Evolutionary conservation across 2,888 invertebrate genomes (phyloP), one percentile per base, ranked within the genome.

Genomic region (Zootermopsis nevadensis): DNA sequence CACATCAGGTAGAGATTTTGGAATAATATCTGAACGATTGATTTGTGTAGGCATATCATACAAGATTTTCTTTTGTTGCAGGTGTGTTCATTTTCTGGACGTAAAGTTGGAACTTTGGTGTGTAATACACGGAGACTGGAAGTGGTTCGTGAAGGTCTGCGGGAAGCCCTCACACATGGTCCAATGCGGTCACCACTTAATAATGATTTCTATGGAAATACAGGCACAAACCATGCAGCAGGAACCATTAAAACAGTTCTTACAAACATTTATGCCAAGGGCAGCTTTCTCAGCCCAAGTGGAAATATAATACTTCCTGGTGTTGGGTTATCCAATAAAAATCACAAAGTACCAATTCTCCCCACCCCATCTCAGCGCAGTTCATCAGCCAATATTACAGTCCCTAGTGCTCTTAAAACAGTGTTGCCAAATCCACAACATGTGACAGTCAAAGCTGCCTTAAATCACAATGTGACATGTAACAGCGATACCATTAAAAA

Each of bases 11-110:
- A n/a, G n/a, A n/a, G n/a, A n/a, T n/a, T n/a, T n/a, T n/a, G n/a
- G n/a, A n/a, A n/a, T n/a, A n/a, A n/a, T n/a, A n/a, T n/a, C n/a
- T n/a, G n/a, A n/a, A n/a, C n/a, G n/a, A n/a, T n/a, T n/a, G n/a
- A n/a, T n/a, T 48, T 19, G 15, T 48, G 15, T 19, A 48, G 48
- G 19, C 15, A 30, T 33, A 33, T 69, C 22, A 33, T 12, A 69
- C 10, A 74, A 15, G 7, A 7, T 74, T 74, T n/a, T 33, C 30
- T 69, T 19, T 19, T 60, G 33, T 79, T 79, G 19, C 79, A 79
- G 79, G 66, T 79, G n/a, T 82, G 72, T 53, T 42, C 72, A 60
- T 82, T 82, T 82, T 42, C 74, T 38, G 53, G 33, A 24, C 74
- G 74, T 22, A 82, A 82, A 69, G 30, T 82, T 55, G 72, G 81